Evolutionary conservation across 2,113 vertebrate genomes (phyloP), one percentile per base, ranked within the genome.

Genomic region (Sinocyclocheilus anshuiensis): DNA sequence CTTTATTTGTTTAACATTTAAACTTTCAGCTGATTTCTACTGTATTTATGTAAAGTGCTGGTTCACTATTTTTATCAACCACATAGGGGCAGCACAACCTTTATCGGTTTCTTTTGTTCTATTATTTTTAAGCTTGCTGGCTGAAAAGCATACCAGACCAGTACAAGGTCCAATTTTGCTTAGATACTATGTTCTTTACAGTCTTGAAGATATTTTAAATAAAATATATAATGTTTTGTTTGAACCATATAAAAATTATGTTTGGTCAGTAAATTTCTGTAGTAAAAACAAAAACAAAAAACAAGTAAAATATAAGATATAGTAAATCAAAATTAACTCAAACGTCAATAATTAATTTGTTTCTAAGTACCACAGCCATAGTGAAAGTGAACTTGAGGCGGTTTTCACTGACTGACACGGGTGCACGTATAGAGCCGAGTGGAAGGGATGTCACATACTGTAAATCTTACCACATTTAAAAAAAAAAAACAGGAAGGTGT

Each of bases 391-490:
- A 61, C 57, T 42, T 36, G 39, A 67, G 53, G 24, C 6, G 53
- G 83, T 50, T 53, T 63, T 81, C 29, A 57, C 45, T 71, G 42
- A 67, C 11, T 87, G 88, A 48, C 76, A 83, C 39, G 29, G 33
- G 83, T 69, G 50, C 87, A 85, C 72, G 71, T 67, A 67, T 67
- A 59, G 4, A 29, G 55, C 50, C 24, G 26, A 33, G n/a, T 16
- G 1, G 42, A 80, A 20, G 75, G 77, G 84, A 92, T 86, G 81
- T 87, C 86, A 87, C 87, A 89, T 89, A 90, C 89, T 91, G 89
- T 90, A 90, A 89, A 42, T 87, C 83, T 89, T 88, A 93, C 92
- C 93, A 94, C 93, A 93, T 92, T 92, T 92, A 75, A 84, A 39
- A 90, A 84, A 39, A 90, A 65, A 91, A 92, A 33, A 92, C 91